phyloP scores from a whole-genome alignment of 2,797 vertebrate species.

The Melanotaenia maccullochi region DNA sequence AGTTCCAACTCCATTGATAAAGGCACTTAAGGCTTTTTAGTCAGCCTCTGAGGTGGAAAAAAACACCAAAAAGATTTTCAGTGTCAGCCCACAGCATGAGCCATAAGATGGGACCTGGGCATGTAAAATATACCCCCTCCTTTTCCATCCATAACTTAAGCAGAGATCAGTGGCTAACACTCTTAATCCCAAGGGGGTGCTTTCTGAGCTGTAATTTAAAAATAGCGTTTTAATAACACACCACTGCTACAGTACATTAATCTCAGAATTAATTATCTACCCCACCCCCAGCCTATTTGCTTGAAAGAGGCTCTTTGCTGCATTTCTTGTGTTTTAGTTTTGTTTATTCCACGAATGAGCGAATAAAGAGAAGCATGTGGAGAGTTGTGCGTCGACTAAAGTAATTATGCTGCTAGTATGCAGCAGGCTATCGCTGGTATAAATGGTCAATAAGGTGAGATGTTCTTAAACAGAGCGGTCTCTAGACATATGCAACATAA shows the following conservation, averaged over 20 bases:
- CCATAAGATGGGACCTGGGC: conserved; percentile 74
- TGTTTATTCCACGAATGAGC: conserved; percentile 80
- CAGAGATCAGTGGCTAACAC: conserved; percentile 86
- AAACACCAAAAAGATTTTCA: conserved; percentile 65
- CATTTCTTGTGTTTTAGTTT: conserved; percentile 81
- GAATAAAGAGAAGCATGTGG: conserved; percentile 78
- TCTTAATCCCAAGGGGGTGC: conserved; percentile 84
- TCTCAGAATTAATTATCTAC: conserved; percentile 86
- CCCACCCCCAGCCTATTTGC: conserved; percentile 82
- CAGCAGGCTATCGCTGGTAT: conserved; percentile 46
- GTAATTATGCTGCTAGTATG: conserved; percentile 73
- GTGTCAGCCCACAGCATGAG: conserved; percentile 72
- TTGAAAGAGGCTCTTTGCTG: conserved; percentile 81
- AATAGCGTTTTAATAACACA: conserved; percentile 88
- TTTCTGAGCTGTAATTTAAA: conserved; percentile 88
- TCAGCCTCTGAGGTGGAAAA: conserved; percentile 62
- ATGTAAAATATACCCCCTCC: conserved; percentile 72
- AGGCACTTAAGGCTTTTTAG: conserved; percentile 68
- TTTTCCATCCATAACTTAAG: conserved; percentile 81
- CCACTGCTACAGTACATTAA: conserved; percentile 86
- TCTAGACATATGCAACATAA: conserved; percentile 41
- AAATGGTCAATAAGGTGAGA: conserved; percentile 72
- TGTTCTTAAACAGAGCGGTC: conserved; percentile 39
- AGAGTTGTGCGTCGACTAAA: conserved; percentile 66
- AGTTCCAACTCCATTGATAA: conserved; percentile 68